A percentile compares a stretch with the other conserved stretches of the same genome.
Evolutionary conservation across 2,888 invertebrate species (phyloP).

Genomic region (Campaea margaritaria): DNA sequence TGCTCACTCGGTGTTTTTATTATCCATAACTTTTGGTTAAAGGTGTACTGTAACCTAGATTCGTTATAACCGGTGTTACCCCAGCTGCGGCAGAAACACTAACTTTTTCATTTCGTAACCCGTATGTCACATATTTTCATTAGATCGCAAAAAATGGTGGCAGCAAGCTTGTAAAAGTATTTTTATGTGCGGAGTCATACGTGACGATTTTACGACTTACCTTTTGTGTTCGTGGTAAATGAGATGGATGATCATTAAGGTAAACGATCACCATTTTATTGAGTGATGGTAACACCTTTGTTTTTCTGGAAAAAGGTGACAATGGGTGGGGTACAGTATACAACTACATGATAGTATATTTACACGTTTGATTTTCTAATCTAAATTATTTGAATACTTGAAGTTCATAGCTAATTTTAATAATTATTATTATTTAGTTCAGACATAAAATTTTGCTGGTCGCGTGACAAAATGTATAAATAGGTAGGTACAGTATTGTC

Average conservation of each 20-base stretch:
- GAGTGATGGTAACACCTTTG: neutral
- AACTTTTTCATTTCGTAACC: slow-evolving; percentile 48
- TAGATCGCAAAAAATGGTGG: slow-evolving; percentile 48
- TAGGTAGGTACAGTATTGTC: too few relatives aligned
- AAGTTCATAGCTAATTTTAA: too few relatives aligned
- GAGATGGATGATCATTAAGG: slow-evolving; percentile 20
- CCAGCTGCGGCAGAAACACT: slow-evolving; percentile 39
- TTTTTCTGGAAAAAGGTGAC: too few relatives aligned
- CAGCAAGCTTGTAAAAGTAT: slow-evolving; percentile 46
- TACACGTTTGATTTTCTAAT: too few relatives aligned
- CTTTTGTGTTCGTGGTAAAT: slow-evolving; percentile 29
- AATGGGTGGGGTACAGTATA: too few relatives aligned
- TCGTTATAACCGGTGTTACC: slow-evolving; percentile 39
- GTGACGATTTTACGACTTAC: slow-evolving; percentile 45
- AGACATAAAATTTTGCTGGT: too few relatives aligned
- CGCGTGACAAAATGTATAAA: too few relatives aligned
- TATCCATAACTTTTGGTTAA: slow-evolving; percentile 37
- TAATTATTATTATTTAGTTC: too few relatives aligned
- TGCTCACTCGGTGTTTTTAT: slow-evolving; percentile 22
- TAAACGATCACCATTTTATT: neutral
- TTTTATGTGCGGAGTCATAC: slow-evolving; percentile 41
- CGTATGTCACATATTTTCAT: slow-evolving; percentile 54
- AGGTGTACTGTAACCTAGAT: slow-evolving; percentile 40
- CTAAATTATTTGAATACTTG: too few relatives aligned
- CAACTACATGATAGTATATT: too few relatives aligned